phyloP scores from a whole-genome alignment of 2,113 vertebrate species.

The Thamnophis sirtalis region DNA sequence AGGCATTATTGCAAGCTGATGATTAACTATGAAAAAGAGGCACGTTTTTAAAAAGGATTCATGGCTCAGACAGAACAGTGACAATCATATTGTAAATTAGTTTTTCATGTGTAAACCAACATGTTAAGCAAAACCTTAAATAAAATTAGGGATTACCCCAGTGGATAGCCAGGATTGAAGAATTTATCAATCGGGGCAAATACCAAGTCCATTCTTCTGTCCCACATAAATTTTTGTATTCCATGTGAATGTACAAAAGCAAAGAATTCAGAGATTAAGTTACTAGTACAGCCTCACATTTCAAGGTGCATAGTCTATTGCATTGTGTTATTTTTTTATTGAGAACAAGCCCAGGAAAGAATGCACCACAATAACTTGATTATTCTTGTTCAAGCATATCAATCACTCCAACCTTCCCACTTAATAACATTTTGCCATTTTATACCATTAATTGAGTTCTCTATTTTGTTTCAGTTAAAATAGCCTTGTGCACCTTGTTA shows the following conservation, averaged over 20 bases:
- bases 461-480: not conserved
- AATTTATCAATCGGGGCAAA: not conserved
- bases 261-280: not conserved
- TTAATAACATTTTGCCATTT: not conserved
- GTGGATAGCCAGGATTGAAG: not conserved
- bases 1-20: not conserved
- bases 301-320: not conserved
- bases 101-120: not conserved
- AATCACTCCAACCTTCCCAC: not conserved
- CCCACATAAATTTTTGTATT: not conserved
- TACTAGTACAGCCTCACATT: not conserved
- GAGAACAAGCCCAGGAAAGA: not conserved
- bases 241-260: not conserved
- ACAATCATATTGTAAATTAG: not conserved
- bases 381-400: not conserved
- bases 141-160: not conserved
- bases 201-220: not conserved
- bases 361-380: not conserved
- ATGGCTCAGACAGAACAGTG: not conserved
- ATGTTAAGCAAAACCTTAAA: not conserved
- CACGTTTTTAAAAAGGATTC: fast-evolving
- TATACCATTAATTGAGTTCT: not conserved
- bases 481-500: not conserved
- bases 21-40: constrained; percentile 37
- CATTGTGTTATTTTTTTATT: not conserved